phyloP scores from a whole-genome alignment of 1,140 invertebrate species.

The Condylostylus longicornis region DNA sequence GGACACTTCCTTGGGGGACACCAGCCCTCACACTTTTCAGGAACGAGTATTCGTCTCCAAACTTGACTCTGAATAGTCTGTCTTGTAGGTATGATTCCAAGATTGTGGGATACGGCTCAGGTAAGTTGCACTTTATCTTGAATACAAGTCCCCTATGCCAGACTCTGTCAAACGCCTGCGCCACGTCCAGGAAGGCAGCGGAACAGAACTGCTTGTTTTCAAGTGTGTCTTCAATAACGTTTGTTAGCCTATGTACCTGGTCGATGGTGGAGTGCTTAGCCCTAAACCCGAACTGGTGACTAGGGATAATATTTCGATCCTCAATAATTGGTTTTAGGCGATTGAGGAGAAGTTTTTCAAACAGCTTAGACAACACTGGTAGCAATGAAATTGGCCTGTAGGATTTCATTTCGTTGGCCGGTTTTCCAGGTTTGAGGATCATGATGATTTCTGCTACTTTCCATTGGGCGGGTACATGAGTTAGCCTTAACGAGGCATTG shows the following conservation, averaged over 20 bases:
- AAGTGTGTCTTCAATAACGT: slow-evolving; percentile 8
- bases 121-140: no score
- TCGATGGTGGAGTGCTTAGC: slow-evolving; percentile 4
- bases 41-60: slow-evolving; percentile 8
- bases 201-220: slow-evolving; percentile 10
- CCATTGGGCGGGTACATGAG: no score
- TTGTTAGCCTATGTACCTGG: slow-evolving; percentile 1
- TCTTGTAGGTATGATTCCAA: slow-evolving; percentile 16
- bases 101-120: no score
- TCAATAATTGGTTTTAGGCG: not conserved
- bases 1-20: slow-evolving; percentile 16
- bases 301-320: not conserved
- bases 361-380: slow-evolving; percentile 17
- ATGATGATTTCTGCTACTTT: no score
- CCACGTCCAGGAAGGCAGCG: slow-evolving; percentile 15
- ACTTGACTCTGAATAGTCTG: slow-evolving; percentile 14
- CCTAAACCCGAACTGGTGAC: not conserved
- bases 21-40: slow-evolving; percentile 8
- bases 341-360: slow-evolving; percentile 12
- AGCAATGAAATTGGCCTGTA: slow-evolving; percentile 29
- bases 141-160: slow-evolving; percentile 14
- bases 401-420: slow-evolving; percentile 9
- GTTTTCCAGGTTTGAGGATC: slow-evolving; percentile 23
- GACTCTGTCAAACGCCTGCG: no score
- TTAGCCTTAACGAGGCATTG: slow-evolving; percentile 17